These are phyloP conservation scores for Gallinago undulata DNA, from an alignment of 2,113 vertebrate species.

Conservation along the genomic window DNA sequence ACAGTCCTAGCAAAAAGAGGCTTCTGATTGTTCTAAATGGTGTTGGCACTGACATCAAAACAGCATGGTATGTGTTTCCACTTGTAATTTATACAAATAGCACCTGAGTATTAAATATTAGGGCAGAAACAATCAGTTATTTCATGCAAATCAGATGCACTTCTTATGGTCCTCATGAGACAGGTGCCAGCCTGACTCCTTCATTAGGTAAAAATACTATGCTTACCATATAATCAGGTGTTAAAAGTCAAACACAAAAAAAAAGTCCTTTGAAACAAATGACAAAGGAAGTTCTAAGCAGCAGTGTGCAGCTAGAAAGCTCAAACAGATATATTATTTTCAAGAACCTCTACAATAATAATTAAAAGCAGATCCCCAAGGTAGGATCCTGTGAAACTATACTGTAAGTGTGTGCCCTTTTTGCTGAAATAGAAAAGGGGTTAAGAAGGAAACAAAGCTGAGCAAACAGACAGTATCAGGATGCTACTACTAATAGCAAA, in stretches of 20 bases:
- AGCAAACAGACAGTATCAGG: not conserved
- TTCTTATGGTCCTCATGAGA: not conserved
- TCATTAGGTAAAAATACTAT: not conserved
- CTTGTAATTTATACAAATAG: not conserved
- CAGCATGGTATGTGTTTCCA: not conserved
- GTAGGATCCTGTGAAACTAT: not conserved
- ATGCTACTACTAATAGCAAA: not conserved
- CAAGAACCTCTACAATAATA: not conserved
- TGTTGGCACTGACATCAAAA: not conserved
- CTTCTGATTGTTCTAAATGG: not conserved
- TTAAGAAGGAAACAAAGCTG: not conserved
- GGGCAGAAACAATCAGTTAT: not conserved
- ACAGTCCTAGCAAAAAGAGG: not conserved
- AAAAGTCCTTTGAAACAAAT: not conserved
- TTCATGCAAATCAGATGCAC: not conserved
- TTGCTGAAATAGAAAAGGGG: not conserved
- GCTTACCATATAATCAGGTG: not conserved
- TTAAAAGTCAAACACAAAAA: not conserved
- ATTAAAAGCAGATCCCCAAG: not conserved
- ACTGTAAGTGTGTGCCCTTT: not conserved
- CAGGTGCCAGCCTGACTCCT: not conserved
- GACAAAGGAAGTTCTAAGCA: not conserved
- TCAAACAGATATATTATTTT: not conserved
- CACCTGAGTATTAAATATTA: not conserved
- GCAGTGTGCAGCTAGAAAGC: not conserved